A percentile compares a stretch with the other conserved stretches of the same genome.
phyloP scores from a whole-genome alignment of 1,140 invertebrate species.

The Yoshiicerus persimilis region DNA sequence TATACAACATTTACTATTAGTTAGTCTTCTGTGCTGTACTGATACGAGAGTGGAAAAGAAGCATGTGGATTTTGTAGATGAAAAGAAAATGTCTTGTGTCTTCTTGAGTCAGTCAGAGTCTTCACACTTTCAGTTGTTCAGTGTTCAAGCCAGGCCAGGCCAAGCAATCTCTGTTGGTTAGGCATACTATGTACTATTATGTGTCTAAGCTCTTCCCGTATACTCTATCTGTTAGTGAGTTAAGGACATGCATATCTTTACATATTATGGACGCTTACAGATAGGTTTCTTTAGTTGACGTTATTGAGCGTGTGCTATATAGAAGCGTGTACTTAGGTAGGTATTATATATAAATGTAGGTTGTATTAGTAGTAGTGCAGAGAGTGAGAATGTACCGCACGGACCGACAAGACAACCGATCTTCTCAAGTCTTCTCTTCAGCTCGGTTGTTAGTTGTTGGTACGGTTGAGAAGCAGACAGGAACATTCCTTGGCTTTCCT shows the following conservation, averaged over 20 bases:
- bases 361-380: neutral
- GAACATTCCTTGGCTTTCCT: conserved; percentile 13
- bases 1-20: too few species aligned
- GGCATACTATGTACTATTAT: too few species aligned
- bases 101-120: neutral
- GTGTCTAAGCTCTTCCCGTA: too few species aligned
- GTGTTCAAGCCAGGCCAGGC: too few species aligned
- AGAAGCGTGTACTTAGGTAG: neutral
- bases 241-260: neutral
- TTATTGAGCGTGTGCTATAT: neutral
- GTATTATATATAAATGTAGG: neutral
- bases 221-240: too few species aligned
- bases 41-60: neutral
- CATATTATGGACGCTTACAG: neutral
- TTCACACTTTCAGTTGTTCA: neutral
- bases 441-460: neutral
- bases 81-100: neutral
- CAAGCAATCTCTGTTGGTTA: neutral
- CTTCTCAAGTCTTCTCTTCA: neutral
- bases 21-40: neutral
- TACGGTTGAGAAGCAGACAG: conserved; percentile 18
- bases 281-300: neutral
- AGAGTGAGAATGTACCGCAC: neutral
- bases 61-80: neutral
- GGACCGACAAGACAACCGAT: neutral